Evolutionary conservation across 2,888 invertebrate species (phyloP), one percentile per base, ranked within the genome.

Genomic region (Drosophila limbata): DNA sequence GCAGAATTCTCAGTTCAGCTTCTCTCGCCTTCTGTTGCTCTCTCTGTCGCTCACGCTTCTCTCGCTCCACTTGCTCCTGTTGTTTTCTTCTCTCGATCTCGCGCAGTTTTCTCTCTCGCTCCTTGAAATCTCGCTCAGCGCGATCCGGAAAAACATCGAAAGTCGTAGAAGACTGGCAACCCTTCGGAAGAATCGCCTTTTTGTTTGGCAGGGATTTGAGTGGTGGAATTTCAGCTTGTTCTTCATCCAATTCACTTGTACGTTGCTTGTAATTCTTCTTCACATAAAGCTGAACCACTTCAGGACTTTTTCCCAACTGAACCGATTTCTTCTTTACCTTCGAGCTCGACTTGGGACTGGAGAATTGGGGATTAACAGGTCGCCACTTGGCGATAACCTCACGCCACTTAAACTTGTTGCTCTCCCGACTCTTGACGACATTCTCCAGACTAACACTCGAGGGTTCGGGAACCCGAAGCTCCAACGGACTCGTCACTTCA

Each of bases 381-480:
- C 19, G 50, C 33, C 31, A 50, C 1, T 3, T 19, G 8, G 33
- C 17, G n/a, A 19, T 1, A 0, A 33, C n/a, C 13, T 42, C 40
- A 19, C 31, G 35, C 19, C 50, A 21, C 15, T 15, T 28, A 1
- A n/a, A 8, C 28, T 28, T 35, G 4, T 35, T 19, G 9, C 28
- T 17, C 4, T 31, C 28, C 0, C 40, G 11, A 2, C 35, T 31
- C 1, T 17, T 13, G 1, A 31, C 13, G 1, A 37, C 19, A 19
- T 31, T n/a, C 11, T 8, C 8, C 6, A 40, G 3, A 10, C 42
- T 44, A 1, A 5, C 33, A 10, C 15, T 6, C 6, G 73, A 61
- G 0, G 73, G 57, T 0, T 69, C 11, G n/a, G 75, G 74, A 5
- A 21, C 65, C 1, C 19, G 52, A 39, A 61, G 1, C 10, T 31